A percentile compares a stretch with the other conserved stretches of the same genome.
phyloP scores from a whole-genome alignment of 30 jellyfish, hydroid and myxozoan genomes.

The Pseudorhiza aurosa region DNA sequence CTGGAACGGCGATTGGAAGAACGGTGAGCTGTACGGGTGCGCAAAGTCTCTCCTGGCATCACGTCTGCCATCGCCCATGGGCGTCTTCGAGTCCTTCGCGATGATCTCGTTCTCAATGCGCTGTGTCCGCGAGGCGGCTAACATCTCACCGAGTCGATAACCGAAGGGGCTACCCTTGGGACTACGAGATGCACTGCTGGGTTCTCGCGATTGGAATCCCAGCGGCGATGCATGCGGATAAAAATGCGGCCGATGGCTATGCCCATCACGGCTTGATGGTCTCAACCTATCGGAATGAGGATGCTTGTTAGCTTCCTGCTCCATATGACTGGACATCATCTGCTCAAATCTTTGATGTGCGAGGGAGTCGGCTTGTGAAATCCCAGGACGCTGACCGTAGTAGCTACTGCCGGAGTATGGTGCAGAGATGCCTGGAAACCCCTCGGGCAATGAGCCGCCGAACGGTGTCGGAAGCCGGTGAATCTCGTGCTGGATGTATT shows the following conservation, averaged over 20 bases:
- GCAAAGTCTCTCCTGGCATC: conserved; percentile 45
- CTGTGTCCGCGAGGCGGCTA: conserved; percentile 51
- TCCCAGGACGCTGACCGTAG: conserved; percentile 55
- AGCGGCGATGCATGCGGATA: conserved; percentile 70
- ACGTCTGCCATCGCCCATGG: conserved; percentile 40
- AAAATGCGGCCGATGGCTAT: conserved; percentile 62
- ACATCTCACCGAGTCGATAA: conserved; percentile 50
- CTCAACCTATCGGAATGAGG: conserved; percentile 64
- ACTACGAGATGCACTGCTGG: conserved; percentile 57
- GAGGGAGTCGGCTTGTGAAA: conserved; percentile 46
- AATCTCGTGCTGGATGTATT: conserved; percentile 54
- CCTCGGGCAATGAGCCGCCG: conserved; percentile 51
- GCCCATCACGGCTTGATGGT: conserved; percentile 62
- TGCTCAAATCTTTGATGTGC: conserved; percentile 64
- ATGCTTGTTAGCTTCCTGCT: conserved; percentile 47
- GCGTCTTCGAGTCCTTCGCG: conserved; percentile 53
- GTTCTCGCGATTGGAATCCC: conserved; percentile 60
- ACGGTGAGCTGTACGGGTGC: conserved; percentile 43
- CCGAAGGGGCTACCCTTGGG: conserved; percentile 63
- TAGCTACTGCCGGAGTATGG: conserved; percentile 53
- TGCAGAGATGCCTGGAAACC: conserved; percentile 50
- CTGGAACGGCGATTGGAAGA: conserved; percentile 47
- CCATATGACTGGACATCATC: conserved; percentile 43
- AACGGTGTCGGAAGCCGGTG: conserved; percentile 43
- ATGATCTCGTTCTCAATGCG: conserved; percentile 29